Conservation (phyloP, 2,888 invertebrate species). For the Schizotus pectinicornis region DNA sequence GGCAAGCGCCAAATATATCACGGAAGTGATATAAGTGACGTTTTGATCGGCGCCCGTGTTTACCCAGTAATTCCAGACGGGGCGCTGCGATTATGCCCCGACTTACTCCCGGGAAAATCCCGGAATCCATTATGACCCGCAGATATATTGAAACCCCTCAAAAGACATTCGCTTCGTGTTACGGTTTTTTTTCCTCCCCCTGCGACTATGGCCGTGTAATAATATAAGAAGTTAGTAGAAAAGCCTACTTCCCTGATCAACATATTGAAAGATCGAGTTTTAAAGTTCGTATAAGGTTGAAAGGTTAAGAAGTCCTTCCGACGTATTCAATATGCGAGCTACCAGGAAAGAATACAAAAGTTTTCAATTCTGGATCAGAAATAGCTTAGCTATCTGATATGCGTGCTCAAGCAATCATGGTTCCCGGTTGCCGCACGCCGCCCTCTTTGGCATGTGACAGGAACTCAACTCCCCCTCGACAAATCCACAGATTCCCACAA, state of each 20-base stretch:
- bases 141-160: neutral
- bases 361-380: slow-evolving; percentile 47
- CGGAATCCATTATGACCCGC: no score
- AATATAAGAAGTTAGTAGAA: slow-evolving; percentile 10
- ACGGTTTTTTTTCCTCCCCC: neutral
- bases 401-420: slow-evolving; percentile 43
- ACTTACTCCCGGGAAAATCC: no score
- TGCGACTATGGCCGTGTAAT: slow-evolving; percentile 18
- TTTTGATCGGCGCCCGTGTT: neutral
- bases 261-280: slow-evolving; percentile 31
- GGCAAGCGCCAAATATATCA: neutral
- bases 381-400: slow-evolving; percentile 46
- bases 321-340: slow-evolving; percentile 44
- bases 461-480: neutral
- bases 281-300: slow-evolving; percentile 32
- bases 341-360: slow-evolving; percentile 45
- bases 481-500: no score
- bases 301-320: slow-evolving; percentile 37
- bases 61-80: slow-evolving; percentile 1
- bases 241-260: slow-evolving; percentile 24
- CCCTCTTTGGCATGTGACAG: slow-evolving; percentile 18
- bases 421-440: slow-evolving; percentile 5
- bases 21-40: neutral
- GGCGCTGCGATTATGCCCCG: no score
- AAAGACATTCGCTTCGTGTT: neutral